Base-by-base conservation (phyloP, 1,140 invertebrate genomes). In the Aphidius gifuensis region DNA sequence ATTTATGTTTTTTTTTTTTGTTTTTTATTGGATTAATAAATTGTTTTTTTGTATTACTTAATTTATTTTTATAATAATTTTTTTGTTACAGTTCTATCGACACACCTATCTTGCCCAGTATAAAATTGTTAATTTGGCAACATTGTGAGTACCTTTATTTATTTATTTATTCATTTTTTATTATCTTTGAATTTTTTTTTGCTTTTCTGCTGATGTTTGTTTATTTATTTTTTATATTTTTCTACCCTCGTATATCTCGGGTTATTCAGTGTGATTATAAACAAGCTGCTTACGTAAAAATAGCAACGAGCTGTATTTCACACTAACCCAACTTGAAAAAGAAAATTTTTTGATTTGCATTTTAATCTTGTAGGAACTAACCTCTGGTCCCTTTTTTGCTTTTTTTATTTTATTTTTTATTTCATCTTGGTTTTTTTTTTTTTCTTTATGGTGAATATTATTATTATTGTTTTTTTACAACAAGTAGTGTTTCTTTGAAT, bases 31-130 rank as follows among this genome's bases (percentile, higher is more conserved):
- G n/a, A n/a, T n/a, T n/a, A n/a, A n/a, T n/a, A 44, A 44, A 9
- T 44, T 54, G 6, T n/a, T 54, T 8, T 16, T 5, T 48, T 48
- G 8, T 47, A 38, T n/a, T 8, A 4, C 4, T 50, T 51, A 46
- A 32, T 47, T 32, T 44, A 46, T 55, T 55, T 60, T 5, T 60
- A 16, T 53, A 11, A 51, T 47, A 7, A 69, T 64, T 67, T 71
- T 74, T 74, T 46, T 78, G 71, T 83, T 84, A 44, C 77, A 86
- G 85, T 71, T 85, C 61, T 86, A 83, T 67, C 79, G 85, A 59
- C 82, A 86, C 69, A 84, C 84, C 43, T 84, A 80, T 67, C 72
- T 82, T 66, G 85, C 85, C 62, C 77, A 80, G 61, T 85, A 86
- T 74, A 81, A 75, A 61, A 82, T 86, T 66, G 78, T 85, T 61